phyloP scores from a whole-genome alignment of 2,797 vertebrate genomes.

The Acanthiza pusilla region DNA sequence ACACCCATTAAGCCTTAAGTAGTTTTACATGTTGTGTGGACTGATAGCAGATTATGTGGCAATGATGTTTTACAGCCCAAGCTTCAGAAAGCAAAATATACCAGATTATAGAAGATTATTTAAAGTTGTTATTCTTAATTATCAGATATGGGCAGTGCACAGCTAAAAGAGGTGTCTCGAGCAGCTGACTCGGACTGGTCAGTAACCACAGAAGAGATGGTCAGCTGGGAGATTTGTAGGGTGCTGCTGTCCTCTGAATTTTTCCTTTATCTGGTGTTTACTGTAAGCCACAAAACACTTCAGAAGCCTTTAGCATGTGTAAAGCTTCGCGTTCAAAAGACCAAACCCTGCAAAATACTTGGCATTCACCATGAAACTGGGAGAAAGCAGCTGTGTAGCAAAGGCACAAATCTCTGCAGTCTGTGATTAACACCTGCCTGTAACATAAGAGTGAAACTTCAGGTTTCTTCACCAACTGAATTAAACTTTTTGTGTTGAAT shows the following conservation, averaged over 20 bases:
- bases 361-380: not conserved
- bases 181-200: fast-evolving
- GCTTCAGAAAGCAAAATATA: not conserved
- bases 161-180: not conserved
- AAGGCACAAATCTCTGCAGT: fast-evolving
- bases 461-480: not conserved
- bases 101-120: not conserved
- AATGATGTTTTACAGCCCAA: not conserved
- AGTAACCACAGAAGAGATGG: fast-evolving
- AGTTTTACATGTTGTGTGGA: not conserved
- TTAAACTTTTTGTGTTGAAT: not conserved
- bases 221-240: not conserved
- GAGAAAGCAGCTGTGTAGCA: fast-evolving
- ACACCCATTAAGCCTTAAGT: not conserved
- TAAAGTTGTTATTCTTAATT: not conserved
- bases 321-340: not conserved
- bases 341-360: not conserved
- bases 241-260: not conserved
- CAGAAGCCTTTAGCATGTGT: not conserved
- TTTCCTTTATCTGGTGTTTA: not conserved
- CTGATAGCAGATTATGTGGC: not conserved
- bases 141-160: not conserved
- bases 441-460: not conserved
- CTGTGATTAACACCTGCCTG: not conserved
- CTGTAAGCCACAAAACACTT: not conserved